Evolutionary conservation across 2,797 vertebrate species (phyloP).

Genomic region (Liasis olivaceus): DNA sequence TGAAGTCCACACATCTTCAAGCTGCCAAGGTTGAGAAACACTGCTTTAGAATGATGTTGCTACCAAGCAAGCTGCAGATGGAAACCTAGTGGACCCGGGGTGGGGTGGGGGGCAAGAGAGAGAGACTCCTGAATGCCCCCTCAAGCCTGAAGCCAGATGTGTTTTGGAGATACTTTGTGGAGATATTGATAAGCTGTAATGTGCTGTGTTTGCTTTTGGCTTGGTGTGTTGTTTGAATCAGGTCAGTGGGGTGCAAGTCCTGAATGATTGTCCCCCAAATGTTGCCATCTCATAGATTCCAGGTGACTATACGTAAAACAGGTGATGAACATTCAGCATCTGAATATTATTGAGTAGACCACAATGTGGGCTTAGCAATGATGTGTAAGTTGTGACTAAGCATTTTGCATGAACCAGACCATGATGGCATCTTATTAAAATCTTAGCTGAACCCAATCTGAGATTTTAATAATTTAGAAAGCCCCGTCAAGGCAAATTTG

Average conservation of each 20-base stretch:
- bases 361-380: neutral
- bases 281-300: neutral
- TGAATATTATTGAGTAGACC: neutral
- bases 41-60: neutral
- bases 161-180: neutral
- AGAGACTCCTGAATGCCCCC: neutral
- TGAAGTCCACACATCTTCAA: neutral
- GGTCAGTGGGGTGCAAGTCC: neutral
- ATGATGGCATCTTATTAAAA: neutral
- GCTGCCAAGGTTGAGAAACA: neutral
- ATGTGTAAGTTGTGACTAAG: neutral
- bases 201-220: neutral
- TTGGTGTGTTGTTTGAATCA: neutral
- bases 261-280: neutral
- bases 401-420: neutral
- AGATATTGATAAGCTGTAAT: neutral
- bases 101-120: neutral
- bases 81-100: neutral
- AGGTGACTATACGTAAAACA: neutral
- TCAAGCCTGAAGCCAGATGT: neutral
- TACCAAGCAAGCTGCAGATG: neutral
- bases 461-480: neutral
- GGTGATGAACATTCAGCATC: neutral
- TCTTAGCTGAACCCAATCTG: neutral
- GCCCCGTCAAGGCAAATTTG: neutral